A percentile compares a stretch with the other conserved stretches of the same genome.
phyloP scores from a whole-genome alignment of 2,888 invertebrate species.

The Rotaria magnacalcarata region DNA sequence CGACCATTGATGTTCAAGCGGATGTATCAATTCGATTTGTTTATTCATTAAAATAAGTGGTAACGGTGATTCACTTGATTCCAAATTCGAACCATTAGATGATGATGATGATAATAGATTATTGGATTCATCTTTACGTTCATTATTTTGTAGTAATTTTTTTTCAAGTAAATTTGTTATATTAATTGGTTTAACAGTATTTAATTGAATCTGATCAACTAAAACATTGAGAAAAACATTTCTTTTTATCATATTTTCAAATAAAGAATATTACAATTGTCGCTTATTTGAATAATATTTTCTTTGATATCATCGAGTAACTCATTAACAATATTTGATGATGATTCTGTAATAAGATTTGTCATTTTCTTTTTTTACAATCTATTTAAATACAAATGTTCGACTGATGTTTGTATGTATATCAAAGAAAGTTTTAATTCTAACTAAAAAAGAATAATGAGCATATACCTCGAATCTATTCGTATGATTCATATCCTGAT shows the following conservation, averaged over 20 bases:
- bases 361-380: not conserved
- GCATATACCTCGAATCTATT: not conserved
- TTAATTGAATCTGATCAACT: slow-evolving; percentile 11
- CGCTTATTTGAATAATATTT: slow-evolving; percentile 17
- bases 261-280: not conserved
- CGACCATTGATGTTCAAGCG: slow-evolving; percentile 32
- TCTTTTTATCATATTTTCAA: no score
- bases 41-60: slow-evolving; percentile 33
- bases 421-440: not conserved
- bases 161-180: not conserved
- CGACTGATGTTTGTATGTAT: not conserved
- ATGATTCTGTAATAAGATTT: slow-evolving; percentile 19
- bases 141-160: not conserved
- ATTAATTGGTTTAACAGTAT: slow-evolving; percentile 13
- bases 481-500: not conserved
- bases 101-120: not conserved
- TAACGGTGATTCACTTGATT: not conserved
- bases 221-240: not conserved
- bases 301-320: slow-evolving; percentile 22
- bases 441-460: not conserved
- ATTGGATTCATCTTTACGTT: not conserved
- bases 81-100: not conserved
- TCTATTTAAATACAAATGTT: slow-evolving; percentile 5
- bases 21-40: slow-evolving; percentile 26
- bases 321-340: not conserved